phyloP scores from a whole-genome alignment of 2,888 invertebrate genomes.

The Eilema depressum region DNA sequence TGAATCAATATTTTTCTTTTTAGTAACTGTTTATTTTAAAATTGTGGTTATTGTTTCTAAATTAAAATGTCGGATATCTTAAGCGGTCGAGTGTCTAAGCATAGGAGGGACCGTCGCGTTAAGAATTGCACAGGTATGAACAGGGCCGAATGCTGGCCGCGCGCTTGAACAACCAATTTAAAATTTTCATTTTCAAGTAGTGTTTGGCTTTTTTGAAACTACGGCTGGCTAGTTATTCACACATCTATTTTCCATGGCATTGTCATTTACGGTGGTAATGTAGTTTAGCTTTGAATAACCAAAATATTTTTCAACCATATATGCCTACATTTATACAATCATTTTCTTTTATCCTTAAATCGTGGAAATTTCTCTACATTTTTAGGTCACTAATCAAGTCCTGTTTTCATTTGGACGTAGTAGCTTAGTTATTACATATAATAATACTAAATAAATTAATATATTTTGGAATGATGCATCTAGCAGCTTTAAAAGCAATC shows the following conservation, averaged over 20 bases:
- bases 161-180: conserved; percentile 70
- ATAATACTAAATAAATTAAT: not conserved
- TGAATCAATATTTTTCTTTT: conserved; percentile 63
- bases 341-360: not conserved
- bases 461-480: not conserved
- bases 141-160: conserved; percentile 67
- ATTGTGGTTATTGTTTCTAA: conserved; percentile 50
- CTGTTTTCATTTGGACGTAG: not conserved
- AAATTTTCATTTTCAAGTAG: conserved; percentile 55
- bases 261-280: conserved; percentile 31
- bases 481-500: not conserved
- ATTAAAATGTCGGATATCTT: conserved; percentile 77
- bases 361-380: not conserved
- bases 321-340: not conserved
- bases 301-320: not conserved
- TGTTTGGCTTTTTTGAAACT: conserved; percentile 52
- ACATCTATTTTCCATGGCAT: conserved; percentile 39
- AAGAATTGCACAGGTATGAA: conserved; percentile 81
- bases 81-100: conserved; percentile 78
- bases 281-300: conserved; percentile 17
- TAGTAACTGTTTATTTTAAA: conserved; percentile 50
- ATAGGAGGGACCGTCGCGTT: conserved; percentile 71
- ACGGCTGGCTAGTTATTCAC: conserved; percentile 48
- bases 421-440: not conserved
- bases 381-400: not conserved